Percentiles rank a stretch among this genome's conserved stretches.
These are phyloP conservation scores for Spinus pinus DNA, from an alignment of 2,797 vertebrate species.

Conservation along the genomic window DNA sequence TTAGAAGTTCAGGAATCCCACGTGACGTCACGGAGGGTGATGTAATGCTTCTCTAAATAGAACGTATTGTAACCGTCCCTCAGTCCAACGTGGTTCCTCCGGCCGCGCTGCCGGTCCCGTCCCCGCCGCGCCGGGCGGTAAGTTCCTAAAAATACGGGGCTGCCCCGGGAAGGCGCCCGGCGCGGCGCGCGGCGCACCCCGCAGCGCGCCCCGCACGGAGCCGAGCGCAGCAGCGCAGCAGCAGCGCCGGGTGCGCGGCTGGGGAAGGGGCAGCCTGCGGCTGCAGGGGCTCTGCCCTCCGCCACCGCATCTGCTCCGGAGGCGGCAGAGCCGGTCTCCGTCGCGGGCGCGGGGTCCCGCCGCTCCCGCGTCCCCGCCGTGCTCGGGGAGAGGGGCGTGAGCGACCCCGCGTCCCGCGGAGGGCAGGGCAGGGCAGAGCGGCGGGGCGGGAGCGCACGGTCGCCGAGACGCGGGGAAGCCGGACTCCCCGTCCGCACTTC, in stretches of 20 bases:
- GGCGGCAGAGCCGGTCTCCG: background rate
- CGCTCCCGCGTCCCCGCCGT: background rate
- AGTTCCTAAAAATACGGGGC: constrained; percentile 82
- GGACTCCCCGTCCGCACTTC: background rate
- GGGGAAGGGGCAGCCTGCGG: constrained; percentile 17
- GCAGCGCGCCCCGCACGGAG: background rate
- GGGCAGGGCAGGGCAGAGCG: background rate
- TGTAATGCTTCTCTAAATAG: constrained; percentile 99
- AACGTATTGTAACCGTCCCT: constrained; percentile 99
- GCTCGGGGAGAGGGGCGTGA: background rate
- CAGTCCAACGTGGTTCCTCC: constrained; percentile 99
- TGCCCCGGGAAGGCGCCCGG: constrained; percentile 23
- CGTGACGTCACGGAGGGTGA: constrained; percentile 99
- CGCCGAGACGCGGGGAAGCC: background rate
- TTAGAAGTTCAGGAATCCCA: constrained; percentile 99
- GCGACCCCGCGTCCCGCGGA: background rate
- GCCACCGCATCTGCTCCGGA: background rate
- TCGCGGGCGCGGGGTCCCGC: background rate
- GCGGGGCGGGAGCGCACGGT: background rate
- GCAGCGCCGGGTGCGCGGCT: background rate
- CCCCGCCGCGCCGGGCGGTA: constrained; percentile 87
- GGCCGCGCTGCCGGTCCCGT: constrained; percentile 85
- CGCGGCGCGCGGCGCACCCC: background rate
- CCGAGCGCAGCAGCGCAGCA: constrained; percentile 23
- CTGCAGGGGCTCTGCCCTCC: background rate